A percentile compares a stretch with the other conserved stretches of the same genome.
Evolutionary conservation across 1,140 invertebrate species (phyloP).

Genomic region (Saccostrea glomerata): DNA sequence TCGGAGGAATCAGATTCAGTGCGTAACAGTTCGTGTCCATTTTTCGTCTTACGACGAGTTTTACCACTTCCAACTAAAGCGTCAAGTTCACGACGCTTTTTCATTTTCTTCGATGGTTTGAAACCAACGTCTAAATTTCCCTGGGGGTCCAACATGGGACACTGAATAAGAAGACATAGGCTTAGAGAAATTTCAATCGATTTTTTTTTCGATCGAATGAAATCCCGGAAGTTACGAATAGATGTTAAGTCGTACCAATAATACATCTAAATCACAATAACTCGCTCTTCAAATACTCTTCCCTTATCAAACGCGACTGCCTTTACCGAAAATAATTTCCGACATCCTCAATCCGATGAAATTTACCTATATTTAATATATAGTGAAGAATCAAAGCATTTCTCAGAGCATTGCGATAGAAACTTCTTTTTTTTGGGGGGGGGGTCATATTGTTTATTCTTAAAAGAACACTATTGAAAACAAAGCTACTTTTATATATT

Average conservation of each 20-base stretch:
- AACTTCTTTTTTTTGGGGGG: too few species aligned
- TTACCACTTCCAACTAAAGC: slow-evolving; percentile 78
- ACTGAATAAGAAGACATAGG: slow-evolving; percentile 1
- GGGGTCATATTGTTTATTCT: too few species aligned
- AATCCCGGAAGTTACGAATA: slow-evolving; percentile 29
- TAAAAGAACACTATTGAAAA: too few species aligned
- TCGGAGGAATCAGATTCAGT: slow-evolving; percentile 76
- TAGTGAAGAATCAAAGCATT: too few species aligned
- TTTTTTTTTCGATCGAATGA: slow-evolving; percentile 31
- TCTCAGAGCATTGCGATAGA: too few species aligned
- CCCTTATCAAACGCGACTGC: not conserved
- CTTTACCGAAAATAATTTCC: too few species aligned
- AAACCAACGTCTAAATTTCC: slow-evolving; percentile 75
- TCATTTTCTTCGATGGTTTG: slow-evolving; percentile 79
- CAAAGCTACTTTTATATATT: too few species aligned
- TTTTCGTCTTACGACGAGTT: slow-evolving; percentile 70
- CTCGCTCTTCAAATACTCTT: not conserved
- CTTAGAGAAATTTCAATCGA: not conserved
- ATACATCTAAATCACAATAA: not conserved
- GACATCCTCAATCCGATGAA: too few species aligned
- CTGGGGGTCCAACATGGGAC: slow-evolving; percentile 65
- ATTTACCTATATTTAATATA: too few species aligned
- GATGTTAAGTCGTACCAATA: not conserved
- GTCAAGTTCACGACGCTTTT: slow-evolving; percentile 79
- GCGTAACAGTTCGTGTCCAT: slow-evolving; percentile 74